Evolutionary conservation across 2,797 vertebrate species (phyloP).

Genomic region (Xenentodon cancila): DNA sequence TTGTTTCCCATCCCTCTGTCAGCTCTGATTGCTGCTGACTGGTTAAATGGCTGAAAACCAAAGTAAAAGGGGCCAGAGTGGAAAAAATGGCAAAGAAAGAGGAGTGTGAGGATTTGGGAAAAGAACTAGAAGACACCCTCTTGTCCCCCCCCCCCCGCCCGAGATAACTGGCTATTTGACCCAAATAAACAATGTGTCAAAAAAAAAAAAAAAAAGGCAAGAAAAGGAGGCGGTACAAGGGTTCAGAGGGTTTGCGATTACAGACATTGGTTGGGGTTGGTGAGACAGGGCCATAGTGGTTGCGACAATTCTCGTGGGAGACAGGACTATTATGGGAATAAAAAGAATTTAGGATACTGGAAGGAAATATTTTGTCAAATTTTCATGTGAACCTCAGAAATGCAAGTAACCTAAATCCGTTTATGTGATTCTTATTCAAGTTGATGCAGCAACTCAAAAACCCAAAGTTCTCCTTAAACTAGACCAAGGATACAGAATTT

Average conservation of each 20-base stretch:
- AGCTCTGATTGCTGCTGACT: conserved; percentile 84
- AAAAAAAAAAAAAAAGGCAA: conserved; percentile 58
- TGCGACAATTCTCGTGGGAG: conserved; percentile 3
- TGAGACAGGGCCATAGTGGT: conserved; percentile 52
- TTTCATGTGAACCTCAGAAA: not conserved
- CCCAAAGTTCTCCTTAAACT: too few relatives aligned
- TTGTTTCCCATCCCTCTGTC: conserved; percentile 86
- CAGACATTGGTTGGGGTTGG: conserved; percentile 32
- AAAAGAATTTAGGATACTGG: not conserved
- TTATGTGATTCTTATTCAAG: too few relatives aligned
- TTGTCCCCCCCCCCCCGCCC: conserved; percentile 52
- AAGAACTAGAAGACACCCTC: conserved; percentile 52
- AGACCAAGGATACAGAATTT: too few relatives aligned
- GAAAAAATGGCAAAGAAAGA: conserved; percentile 63
- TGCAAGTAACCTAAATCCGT: too few relatives aligned
- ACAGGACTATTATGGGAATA: not conserved
- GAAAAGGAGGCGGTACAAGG: conserved; percentile 41
- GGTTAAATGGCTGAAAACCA: conserved; percentile 84
- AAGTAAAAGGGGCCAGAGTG: conserved; percentile 60
- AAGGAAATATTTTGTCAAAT: not conserved
- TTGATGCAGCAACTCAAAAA: too few relatives aligned
- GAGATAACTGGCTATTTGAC: conserved; percentile 84
- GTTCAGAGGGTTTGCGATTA: conserved; percentile 50
- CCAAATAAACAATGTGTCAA: conserved; percentile 81
- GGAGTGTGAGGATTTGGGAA: conserved; percentile 63